phyloP scores from a whole-genome alignment of 2,797 vertebrate genomes.

The Leptodactylus fallax region DNA sequence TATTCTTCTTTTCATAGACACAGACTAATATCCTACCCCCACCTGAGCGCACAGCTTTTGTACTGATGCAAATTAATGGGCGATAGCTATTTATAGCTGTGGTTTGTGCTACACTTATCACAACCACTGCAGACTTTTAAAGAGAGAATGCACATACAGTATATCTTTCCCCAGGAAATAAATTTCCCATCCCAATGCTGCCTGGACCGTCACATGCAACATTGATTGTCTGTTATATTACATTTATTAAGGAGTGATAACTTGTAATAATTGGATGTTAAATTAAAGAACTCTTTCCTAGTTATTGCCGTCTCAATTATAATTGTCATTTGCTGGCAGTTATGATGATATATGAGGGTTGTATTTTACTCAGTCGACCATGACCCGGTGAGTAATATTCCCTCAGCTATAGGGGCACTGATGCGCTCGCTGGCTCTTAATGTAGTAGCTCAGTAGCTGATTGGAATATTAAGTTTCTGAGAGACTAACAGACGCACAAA shows the following conservation, averaged over 20 bases:
- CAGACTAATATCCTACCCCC: conserved; percentile 68
- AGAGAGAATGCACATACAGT: conserved; percentile 67
- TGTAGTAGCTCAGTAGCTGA: conserved; percentile 79
- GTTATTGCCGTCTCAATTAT: conserved; percentile 99
- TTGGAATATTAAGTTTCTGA: conserved; percentile 88
- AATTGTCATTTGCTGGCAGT: conserved; percentile 97
- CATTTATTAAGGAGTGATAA: conserved; percentile 99
- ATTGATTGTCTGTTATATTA: conserved; percentile 99
- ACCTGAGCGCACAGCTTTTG: conserved; percentile 78
- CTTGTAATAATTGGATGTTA: conserved; percentile 99
- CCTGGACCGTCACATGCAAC: conserved; percentile 91
- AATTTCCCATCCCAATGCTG: conserved; percentile 82
- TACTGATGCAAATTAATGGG: conserved; percentile 80
- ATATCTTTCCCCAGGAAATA: conserved; percentile 79
- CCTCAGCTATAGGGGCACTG: conserved; percentile 87
- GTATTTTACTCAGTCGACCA: conserved; percentile 95
- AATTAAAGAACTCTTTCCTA: conserved; percentile 98
- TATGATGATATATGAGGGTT: conserved; percentile 99
- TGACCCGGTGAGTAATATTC: conserved; percentile 96
- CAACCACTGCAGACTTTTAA: conserved; percentile 75
- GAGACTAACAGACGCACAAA: conserved; percentile 71
- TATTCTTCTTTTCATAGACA: conserved; percentile 65
- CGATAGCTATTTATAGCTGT: conserved; percentile 78
- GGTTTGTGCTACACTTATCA: conserved; percentile 76
- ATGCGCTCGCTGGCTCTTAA: conserved; percentile 85